phyloP scores from a whole-genome alignment of 1,140 invertebrate genomes.

The Diabrotica virgifera region DNA sequence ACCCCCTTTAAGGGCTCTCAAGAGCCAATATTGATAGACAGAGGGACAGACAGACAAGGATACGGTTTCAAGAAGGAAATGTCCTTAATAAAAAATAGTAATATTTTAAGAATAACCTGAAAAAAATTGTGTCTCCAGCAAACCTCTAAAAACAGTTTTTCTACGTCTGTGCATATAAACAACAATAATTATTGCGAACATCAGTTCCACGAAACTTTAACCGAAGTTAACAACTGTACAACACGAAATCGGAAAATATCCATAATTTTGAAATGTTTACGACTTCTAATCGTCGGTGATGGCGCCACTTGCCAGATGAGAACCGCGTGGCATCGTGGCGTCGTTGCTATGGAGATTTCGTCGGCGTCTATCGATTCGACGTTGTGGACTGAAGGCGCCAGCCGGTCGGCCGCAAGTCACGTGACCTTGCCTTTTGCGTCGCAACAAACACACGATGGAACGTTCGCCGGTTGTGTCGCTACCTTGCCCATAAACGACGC shows the following conservation, averaged over 20 bases:
- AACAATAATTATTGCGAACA: background rate
- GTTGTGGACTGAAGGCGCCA: slow-evolving; percentile 29
- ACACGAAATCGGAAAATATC: background rate
- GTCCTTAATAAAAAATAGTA: too few relatives aligned
- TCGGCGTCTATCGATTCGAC: slow-evolving; percentile 29
- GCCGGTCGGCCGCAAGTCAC: slow-evolving; percentile 24
- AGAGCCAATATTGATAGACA: too few relatives aligned
- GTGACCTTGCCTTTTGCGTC: slow-evolving; percentile 24
- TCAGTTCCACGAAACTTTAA: background rate
- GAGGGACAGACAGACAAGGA: too few relatives aligned
- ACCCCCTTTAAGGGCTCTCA: too few relatives aligned
- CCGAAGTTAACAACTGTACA: background rate
- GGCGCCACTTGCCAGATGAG: slow-evolving; percentile 33
- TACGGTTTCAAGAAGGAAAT: too few relatives aligned
- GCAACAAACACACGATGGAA: too few relatives aligned
- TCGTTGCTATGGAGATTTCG: slow-evolving; percentile 33
- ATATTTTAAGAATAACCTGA: too few relatives aligned
- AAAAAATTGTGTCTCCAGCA: too few relatives aligned
- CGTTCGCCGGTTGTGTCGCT: too few relatives aligned
- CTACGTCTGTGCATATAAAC: background rate
- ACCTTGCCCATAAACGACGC: too few relatives aligned
- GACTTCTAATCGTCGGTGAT: slow-evolving; percentile 14
- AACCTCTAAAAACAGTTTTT: too few relatives aligned
- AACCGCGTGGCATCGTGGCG: slow-evolving; percentile 35
- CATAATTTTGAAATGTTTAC: background rate